Percentiles rank a stretch among this genome's conserved stretches.
phyloP scores from a whole-genome alignment of 1,140 invertebrate species.

The Choristoneura fumiferana region DNA sequence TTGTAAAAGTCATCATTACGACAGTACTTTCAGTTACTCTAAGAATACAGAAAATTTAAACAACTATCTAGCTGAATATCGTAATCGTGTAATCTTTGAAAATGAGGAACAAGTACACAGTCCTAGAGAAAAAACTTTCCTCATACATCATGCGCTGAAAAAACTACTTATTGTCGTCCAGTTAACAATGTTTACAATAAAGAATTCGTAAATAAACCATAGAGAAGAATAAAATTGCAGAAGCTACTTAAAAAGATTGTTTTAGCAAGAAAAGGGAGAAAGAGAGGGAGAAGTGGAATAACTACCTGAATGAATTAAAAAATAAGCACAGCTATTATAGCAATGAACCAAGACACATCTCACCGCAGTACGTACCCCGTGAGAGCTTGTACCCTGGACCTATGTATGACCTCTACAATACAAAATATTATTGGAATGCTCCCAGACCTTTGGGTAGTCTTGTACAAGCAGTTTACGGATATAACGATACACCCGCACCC shows the following conservation, averaged over 20 bases:
- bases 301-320: slow-evolving; percentile 55
- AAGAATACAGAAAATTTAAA: not conserved
- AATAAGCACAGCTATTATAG: slow-evolving; percentile 38
- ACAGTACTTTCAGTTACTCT: too few relatives aligned
- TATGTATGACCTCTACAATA: slow-evolving; percentile 35
- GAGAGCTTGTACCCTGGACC: slow-evolving; percentile 22
- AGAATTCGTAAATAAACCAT: slow-evolving; percentile 46
- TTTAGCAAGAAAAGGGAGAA: slow-evolving; percentile 42
- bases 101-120: slow-evolving; percentile 5
- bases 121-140: slow-evolving; percentile 23
- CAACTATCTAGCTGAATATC: not conserved
- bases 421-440: not conserved
- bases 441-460: too few relatives aligned
- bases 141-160: slow-evolving; percentile 31
- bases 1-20: too few relatives aligned
- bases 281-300: slow-evolving; percentile 48
- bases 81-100: not conserved
- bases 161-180: slow-evolving; percentile 57
- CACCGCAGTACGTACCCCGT: slow-evolving; percentile 16
- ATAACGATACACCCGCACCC: too few relatives aligned
- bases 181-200: slow-evolving; percentile 40
- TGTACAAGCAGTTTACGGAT: too few relatives aligned
- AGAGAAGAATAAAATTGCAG: slow-evolving; percentile 48
- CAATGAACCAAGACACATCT: slow-evolving; percentile 6
- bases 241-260: slow-evolving; percentile 40